Evolutionary conservation across 2,888 invertebrate genomes (phyloP).

Genomic region (Chaetogeoica ovagalla): DNA sequence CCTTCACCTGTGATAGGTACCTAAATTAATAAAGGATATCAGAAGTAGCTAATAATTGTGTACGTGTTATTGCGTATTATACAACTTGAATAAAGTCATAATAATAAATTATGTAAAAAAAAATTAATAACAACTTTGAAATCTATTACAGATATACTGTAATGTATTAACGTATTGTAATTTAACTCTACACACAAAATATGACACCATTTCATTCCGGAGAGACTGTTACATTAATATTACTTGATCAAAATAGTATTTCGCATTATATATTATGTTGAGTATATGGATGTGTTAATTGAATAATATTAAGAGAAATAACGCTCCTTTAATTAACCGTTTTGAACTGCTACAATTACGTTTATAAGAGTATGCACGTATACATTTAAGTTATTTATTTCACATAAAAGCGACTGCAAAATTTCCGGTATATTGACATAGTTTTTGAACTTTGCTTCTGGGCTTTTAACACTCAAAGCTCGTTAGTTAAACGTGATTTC

Average conservation of each 20-base stretch:
- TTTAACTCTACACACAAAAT: neutral
- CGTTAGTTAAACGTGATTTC: neutral
- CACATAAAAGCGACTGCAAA: neutral
- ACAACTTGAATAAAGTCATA: no score
- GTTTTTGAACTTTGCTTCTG: neutral
- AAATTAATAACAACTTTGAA: neutral
- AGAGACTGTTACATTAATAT: neutral
- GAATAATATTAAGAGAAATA: no score
- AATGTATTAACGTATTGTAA: neutral
- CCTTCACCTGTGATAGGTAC: no score
- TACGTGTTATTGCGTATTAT: no score
- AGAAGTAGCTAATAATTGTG: no score
- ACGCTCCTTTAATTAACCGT: no score
- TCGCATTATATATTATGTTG: conserved; percentile 3
- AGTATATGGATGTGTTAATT: no score
- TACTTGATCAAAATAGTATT: neutral
- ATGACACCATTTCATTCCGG: neutral
- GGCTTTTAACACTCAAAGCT: neutral
- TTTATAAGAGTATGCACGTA: no score
- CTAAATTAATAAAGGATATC: no score
- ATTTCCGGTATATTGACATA: neutral
- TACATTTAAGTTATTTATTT: no score
- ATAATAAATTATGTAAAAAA: neutral
- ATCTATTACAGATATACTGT: neutral
- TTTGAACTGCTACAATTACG: no score